Evolutionary conservation across 1,140 invertebrate species (phyloP).

Genomic region (Notospermus geniculatus): DNA sequence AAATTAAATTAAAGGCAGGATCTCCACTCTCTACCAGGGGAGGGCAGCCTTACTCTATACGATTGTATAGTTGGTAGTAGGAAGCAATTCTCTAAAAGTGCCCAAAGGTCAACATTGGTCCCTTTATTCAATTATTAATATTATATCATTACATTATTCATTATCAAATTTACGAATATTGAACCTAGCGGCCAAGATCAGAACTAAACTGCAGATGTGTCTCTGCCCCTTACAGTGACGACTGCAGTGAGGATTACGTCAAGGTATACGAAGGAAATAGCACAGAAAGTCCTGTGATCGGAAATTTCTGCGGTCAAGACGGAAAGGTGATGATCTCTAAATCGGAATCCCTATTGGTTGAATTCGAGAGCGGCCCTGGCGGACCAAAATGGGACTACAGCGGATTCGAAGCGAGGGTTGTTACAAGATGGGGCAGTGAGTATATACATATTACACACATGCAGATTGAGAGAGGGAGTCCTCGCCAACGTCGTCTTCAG

Average conservation of each 20-base stretch:
- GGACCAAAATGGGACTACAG: constrained; percentile 5
- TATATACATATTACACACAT: no score
- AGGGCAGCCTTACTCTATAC: neutral
- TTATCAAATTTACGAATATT: neutral
- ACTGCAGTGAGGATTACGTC: constrained; percentile 4
- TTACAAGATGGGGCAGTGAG: neutral
- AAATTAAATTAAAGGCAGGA: no score
- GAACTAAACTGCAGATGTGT: neutral
- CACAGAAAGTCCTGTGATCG: neutral
- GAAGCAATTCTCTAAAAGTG: neutral
- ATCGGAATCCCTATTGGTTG: constrained; percentile 1
- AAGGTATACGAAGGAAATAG: neutral
- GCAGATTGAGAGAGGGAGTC: no score
- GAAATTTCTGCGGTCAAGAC: neutral
- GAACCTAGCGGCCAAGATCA: neutral
- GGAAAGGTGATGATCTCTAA: neutral
- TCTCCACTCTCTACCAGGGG: no score
- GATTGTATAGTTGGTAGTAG: neutral
- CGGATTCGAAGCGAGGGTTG: constrained; percentile 2
- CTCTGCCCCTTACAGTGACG: neutral
- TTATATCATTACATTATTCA: neutral
- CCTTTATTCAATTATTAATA: neutral
- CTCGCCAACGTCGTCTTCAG: no score
- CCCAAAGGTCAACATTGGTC: neutral
- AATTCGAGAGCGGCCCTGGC: constrained; percentile 6